phyloP scores from a whole-genome alignment of 2,797 vertebrate genomes.

The Falco berigora region DNA sequence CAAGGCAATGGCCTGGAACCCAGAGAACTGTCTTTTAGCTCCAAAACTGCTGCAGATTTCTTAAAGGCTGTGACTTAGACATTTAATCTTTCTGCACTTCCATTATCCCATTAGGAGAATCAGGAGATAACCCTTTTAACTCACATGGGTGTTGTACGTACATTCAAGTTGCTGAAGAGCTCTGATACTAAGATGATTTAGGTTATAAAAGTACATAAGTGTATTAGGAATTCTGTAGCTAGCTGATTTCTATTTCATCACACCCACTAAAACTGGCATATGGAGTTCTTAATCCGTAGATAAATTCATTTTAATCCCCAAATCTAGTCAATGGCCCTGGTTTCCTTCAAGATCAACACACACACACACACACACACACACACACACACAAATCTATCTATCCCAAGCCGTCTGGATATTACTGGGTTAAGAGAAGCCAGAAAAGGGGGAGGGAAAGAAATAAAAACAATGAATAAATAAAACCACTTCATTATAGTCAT shows the following conservation, averaged over 20 bases:
- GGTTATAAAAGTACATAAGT: not conserved
- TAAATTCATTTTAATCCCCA: constrained; percentile 35
- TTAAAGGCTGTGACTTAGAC: not conserved
- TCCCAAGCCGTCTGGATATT: not conserved
- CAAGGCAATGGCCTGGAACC: not conserved
- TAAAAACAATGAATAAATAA: not conserved
- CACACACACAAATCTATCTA: not conserved
- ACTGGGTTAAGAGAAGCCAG: not conserved
- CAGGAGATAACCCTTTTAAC: constrained; percentile 36
- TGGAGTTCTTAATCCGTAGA: constrained; percentile 3
- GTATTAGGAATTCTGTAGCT: constrained; percentile 21
- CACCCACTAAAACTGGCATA: not conserved
- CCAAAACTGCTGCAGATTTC: not conserved
- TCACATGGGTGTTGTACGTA: not conserved
- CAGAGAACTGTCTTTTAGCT: not conserved
- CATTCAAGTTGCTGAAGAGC: constrained; percentile 33
- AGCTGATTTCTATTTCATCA: constrained; percentile 14
- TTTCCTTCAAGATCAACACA: not conserved
- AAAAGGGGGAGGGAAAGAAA: not conserved
- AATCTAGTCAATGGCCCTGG: not conserved
- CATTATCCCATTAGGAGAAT: constrained; percentile 11
- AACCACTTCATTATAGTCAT: not conserved
- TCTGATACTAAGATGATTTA: constrained; percentile 35
- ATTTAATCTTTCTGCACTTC: constrained; percentile 3
- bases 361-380: not conserved